phyloP scores from a whole-genome alignment of 1,140 invertebrate species.

The Drosophila biarmipes region DNA sequence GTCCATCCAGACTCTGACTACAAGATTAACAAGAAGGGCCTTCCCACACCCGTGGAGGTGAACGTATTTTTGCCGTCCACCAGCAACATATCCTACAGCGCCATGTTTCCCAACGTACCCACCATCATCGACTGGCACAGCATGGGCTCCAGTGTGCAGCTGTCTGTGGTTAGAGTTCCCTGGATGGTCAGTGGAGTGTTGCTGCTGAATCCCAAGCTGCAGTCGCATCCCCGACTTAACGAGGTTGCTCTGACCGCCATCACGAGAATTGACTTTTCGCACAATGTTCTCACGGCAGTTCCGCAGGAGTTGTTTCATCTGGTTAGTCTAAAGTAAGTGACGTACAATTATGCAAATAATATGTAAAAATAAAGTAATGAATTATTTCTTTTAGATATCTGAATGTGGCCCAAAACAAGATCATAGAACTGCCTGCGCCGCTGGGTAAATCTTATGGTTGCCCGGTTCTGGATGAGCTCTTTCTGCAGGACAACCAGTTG shows the following conservation, averaged over 20 bases:
- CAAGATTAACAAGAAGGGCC: constrained; percentile 93
- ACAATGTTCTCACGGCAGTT: constrained; percentile 93
- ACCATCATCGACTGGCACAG: constrained; percentile 98
- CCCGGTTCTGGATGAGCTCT: constrained; percentile 94
- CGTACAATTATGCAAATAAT: background rate
- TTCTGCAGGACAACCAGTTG: constrained; percentile 94
- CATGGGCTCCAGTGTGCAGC: constrained; percentile 87
- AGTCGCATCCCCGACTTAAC: constrained; percentile 88
- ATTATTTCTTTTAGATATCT: constrained; percentile 87
- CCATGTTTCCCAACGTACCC: constrained; percentile 92
- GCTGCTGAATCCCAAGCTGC: constrained; percentile 93
- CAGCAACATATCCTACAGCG: constrained; percentile 90
- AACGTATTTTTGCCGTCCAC: constrained; percentile 86
- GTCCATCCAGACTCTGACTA: constrained; percentile 93
- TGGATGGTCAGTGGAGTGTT: constrained; percentile 95
- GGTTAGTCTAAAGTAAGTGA: constrained; percentile 86
- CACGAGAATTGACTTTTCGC: constrained; percentile 96
- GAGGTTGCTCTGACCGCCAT: constrained; percentile 93
- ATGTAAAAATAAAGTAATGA: background rate
- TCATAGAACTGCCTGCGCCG: constrained; percentile 86
- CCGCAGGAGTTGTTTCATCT: constrained; percentile 94
- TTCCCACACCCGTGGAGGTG: constrained; percentile 87
- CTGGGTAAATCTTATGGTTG: constrained; percentile 86
- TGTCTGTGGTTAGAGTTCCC: constrained; percentile 89
- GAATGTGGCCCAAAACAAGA: constrained; percentile 94